phyloP scores from a whole-genome alignment of 1,140 invertebrate species.

The Anastrepha obliqua region DNA sequence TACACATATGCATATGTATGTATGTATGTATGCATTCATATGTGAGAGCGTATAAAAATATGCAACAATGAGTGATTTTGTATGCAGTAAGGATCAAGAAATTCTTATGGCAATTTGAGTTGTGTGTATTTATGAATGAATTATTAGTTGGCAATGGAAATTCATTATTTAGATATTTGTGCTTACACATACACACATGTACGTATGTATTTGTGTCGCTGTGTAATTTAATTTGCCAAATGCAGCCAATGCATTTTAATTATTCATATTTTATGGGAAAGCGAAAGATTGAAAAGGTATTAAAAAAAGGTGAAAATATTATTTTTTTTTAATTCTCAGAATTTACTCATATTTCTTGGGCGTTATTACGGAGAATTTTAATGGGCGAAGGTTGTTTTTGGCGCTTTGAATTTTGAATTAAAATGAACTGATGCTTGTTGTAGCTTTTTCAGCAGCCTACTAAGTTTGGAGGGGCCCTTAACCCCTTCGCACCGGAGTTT shows the following conservation, averaged over 20 bases:
- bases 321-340: not conserved
- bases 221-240: conserved; percentile 44
- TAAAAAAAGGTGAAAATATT: not conserved
- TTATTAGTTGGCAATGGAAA: conserved; percentile 39
- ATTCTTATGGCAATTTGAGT: conserved; percentile 47
- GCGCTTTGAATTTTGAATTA: too few species aligned
- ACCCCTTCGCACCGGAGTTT: too few species aligned
- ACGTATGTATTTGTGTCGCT: not conserved
- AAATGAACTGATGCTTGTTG: too few species aligned
- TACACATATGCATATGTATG: not conserved
- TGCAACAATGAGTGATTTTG: conserved; percentile 12
- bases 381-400: too few species aligned
- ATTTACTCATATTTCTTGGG: not conserved
- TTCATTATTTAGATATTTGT: conserved; percentile 26
- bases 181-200: not conserved
- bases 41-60: not conserved
- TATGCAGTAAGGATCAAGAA: conserved; percentile 28
- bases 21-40: not conserved
- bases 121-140: conserved; percentile 42
- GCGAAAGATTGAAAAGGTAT: conserved; percentile 29
- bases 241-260: conserved; percentile 32
- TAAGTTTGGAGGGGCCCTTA: too few species aligned
- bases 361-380: too few species aligned
- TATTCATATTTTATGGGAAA: conserved; percentile 51
- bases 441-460: too few species aligned